Conservation (phyloP, 2,888 invertebrate genomes). For the Adelphocoris suturalis region DNA sequence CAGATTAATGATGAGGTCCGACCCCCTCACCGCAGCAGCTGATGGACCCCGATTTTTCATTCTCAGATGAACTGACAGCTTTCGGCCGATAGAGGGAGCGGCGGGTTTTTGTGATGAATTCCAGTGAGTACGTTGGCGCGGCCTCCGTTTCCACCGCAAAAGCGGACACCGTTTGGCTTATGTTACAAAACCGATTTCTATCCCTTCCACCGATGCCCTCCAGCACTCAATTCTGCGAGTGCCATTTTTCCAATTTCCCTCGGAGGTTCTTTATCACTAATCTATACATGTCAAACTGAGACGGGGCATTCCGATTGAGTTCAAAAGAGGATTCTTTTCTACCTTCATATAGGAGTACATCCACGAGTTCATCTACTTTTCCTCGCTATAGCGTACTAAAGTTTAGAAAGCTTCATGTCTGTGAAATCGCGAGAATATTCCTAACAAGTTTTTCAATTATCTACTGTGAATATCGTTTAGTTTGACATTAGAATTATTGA, state of each 20-base stretch:
- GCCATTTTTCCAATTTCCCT: slow-evolving; percentile 33
- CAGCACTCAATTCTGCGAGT: background rate
- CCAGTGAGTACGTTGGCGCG: slow-evolving; percentile 39
- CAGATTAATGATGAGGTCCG: slow-evolving; percentile 66
- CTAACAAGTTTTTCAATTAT: too few species aligned
- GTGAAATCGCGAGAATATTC: too few species aligned
- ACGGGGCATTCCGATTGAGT: background rate
- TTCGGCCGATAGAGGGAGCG: slow-evolving; percentile 43
- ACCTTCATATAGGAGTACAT: too few species aligned
- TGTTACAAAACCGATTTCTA: slow-evolving; percentile 29
- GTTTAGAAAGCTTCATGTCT: too few species aligned
- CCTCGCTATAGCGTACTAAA: too few species aligned
- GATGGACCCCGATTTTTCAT: slow-evolving; percentile 70
- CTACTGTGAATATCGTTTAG: too few species aligned
- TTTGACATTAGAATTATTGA: too few species aligned
- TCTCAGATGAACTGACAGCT: slow-evolving; percentile 69
- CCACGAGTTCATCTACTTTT: too few species aligned
- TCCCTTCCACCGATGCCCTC: background rate
- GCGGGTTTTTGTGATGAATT: slow-evolving; percentile 52
- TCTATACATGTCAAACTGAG: slow-evolving; percentile 8
- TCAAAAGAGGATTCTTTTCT: too few species aligned
- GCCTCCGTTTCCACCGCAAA: slow-evolving; percentile 6
- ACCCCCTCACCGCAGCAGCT: slow-evolving; percentile 54
- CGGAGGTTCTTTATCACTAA: background rate
- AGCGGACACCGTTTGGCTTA: slow-evolving; percentile 44